These are phyloP conservation scores for Flexamia atlantica DNA, from an alignment of 2,888 invertebrate species.

Conservation along the genomic window DNA sequence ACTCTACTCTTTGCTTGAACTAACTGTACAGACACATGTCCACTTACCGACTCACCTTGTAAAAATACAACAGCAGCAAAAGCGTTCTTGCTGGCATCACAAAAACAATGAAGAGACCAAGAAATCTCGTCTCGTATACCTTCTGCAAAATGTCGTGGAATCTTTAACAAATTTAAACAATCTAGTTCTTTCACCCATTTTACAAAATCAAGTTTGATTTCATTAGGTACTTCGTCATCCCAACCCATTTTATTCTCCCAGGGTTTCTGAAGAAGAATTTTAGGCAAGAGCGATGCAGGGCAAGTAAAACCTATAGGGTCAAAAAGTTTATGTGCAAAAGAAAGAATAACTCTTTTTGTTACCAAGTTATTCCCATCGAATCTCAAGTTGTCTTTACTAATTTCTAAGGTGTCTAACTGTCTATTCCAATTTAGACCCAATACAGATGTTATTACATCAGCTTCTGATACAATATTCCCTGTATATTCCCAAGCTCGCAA, in stretches of 20 bases:
- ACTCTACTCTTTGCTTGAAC: slow-evolving; percentile 70
- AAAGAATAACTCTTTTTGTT: no score
- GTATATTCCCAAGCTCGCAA: no score
- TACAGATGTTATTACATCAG: no score
- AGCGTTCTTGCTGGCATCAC: slow-evolving; percentile 70
- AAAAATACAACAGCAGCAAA: slow-evolving; percentile 70
- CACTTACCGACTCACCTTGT: slow-evolving; percentile 64
- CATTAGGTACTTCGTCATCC: slow-evolving; percentile 61
- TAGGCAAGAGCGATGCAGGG: slow-evolving; percentile 65
- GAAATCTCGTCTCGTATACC: slow-evolving; percentile 57
- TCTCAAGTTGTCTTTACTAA: no score
- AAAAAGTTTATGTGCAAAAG: slow-evolving; percentile 66
- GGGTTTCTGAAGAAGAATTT: slow-evolving; percentile 67
- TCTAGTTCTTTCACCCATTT: slow-evolving; percentile 66
- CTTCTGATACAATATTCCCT: no score
- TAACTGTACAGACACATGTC: slow-evolving; percentile 66
- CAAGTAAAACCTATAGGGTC: slow-evolving; percentile 68
- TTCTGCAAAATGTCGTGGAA: slow-evolving; percentile 67
- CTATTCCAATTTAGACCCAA: no score
- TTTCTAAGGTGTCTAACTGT: no score
- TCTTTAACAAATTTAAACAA: slow-evolving; percentile 65
- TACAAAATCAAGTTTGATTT: slow-evolving; percentile 54
- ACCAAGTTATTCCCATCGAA: no score
- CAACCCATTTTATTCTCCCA: slow-evolving; percentile 59
- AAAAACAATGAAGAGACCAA: no score